These are phyloP conservation scores for Lymantria monacha DNA, from an alignment of 2,888 invertebrate genomes.

Conservation along the genomic window DNA sequence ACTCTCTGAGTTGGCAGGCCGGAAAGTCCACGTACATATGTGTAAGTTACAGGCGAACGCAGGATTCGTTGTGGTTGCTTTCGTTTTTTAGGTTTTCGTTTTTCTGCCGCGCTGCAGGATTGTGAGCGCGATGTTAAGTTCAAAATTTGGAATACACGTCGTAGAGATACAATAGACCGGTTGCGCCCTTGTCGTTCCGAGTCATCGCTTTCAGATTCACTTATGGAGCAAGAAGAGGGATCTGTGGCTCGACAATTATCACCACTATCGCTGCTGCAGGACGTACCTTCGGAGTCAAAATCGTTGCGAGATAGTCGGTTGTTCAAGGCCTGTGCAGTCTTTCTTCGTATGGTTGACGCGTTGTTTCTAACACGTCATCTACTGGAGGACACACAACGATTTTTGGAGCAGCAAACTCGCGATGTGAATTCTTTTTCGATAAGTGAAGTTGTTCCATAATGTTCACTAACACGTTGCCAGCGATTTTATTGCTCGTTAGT, in stretches of 20 bases:
- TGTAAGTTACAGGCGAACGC: constrained; percentile 89
- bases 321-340: constrained; percentile 85
- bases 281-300: constrained; percentile 67
- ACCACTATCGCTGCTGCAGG: constrained; percentile 73
- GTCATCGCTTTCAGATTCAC: constrained; percentile 85
- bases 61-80: constrained; percentile 88
- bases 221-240: constrained; percentile 79
- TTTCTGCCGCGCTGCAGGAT: constrained; percentile 82
- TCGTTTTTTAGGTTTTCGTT: constrained; percentile 80
- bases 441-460: constrained; percentile 43
- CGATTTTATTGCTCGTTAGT: constrained; percentile 59
- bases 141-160: constrained; percentile 87
- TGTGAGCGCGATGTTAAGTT: constrained; percentile 84
- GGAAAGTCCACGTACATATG: constrained; percentile 90
- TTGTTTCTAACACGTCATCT: constrained; percentile 80
- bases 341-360: constrained; percentile 81
- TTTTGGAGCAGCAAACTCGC: constrained; percentile 66
- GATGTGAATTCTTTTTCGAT: constrained; percentile 46
- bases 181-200: constrained; percentile 74
- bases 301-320: constrained; percentile 81
- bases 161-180: constrained; percentile 85
- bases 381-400: constrained; percentile 76
- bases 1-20: constrained; percentile 92
- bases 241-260: constrained; percentile 61
- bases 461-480: constrained; percentile 56